Evolutionary conservation across 1,140 invertebrate genomes (phyloP).

Genomic region (Aphelenchoides avenae): DNA sequence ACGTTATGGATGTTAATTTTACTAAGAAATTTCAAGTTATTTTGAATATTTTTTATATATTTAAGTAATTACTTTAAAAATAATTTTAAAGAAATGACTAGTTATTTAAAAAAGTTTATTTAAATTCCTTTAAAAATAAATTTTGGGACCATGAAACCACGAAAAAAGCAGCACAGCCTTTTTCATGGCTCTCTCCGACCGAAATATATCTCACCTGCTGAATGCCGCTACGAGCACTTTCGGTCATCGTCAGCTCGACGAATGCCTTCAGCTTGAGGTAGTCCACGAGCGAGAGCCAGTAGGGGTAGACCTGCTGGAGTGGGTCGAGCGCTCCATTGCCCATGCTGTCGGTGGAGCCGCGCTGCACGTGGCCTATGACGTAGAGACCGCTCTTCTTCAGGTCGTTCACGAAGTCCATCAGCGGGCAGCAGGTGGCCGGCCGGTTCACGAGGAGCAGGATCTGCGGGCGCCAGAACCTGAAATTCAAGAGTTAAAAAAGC

Average conservation of each 20-base stretch:
- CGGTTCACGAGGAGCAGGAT: slow-evolving; percentile 85
- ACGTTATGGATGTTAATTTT: no score
- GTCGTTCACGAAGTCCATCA: slow-evolving; percentile 96
- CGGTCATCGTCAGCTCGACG: slow-evolving; percentile 83
- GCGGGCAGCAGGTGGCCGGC: slow-evolving; percentile 78
- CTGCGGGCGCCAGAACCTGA: slow-evolving; percentile 96
- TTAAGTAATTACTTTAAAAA: no score
- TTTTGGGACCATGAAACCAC: no score
- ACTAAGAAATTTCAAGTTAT: no score
- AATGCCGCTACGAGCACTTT: slow-evolving; percentile 77
- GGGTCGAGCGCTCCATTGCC: slow-evolving; percentile 47
- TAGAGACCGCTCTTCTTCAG: slow-evolving; percentile 85
- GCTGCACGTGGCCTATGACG: slow-evolving; percentile 58
- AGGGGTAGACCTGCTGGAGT: slow-evolving; percentile 56
- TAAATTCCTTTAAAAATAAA: not conserved
- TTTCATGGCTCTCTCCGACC: no score
- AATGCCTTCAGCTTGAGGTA: slow-evolving; percentile 75
- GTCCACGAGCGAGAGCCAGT: slow-evolving; percentile 57
- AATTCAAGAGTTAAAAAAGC: slow-evolving; percentile 3
- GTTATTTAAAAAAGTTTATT: no score
- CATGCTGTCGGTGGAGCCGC: slow-evolving; percentile 33
- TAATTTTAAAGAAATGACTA: no score
- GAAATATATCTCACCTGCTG: slow-evolving; percentile 77
- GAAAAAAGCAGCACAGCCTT: no score
- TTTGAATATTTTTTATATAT: no score